Evolutionary conservation across 2,888 invertebrate species (phyloP), one percentile per base, ranked within the genome.

Genomic region (Dynastes tityus): DNA sequence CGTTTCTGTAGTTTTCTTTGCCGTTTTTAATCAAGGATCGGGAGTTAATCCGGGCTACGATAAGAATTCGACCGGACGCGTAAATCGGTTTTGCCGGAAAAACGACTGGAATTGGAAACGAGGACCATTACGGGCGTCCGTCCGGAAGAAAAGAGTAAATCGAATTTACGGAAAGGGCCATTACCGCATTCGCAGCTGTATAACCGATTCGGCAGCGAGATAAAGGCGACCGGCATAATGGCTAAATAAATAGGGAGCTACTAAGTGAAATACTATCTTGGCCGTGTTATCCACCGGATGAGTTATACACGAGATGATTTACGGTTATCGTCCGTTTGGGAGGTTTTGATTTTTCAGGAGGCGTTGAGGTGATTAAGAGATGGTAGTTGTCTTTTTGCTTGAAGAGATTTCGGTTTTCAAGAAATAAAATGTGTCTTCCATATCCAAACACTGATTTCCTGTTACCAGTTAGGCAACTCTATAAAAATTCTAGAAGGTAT

Each of bases 51-150:
- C 73, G 22, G 40, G 61, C 16, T 11, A 55, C 77, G 79, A 79
- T 79, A 79, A 79, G 79, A 77, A 76, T 76, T 79, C 81, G 82
- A 6, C 84, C 85, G 85, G 85, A 85, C 83, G 84, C 80, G 85
- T 85, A 81, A 87, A 86, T 87, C 86, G 86, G 85, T 87, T 86
- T 85, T 85, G 85, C 86, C 87, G 87, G 86, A 85, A 83, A 87
- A 87, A 86, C 86, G 86, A 85, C 84, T 85, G 84, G 87, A 87
- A 87, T 87, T 86, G 87, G 86, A 87, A 87, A 87, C 87, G 84
- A 85, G 83, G 83, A 84, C 85, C 87, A 87, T 87, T 87, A 87
- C 85, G 83, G 82, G 79, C 55, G 22, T 55, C 55, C 55, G 81
- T 83, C 65, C 75, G 84, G 84, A 85, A 85, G 84, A 86, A 87